Evolutionary conservation across 2,797 vertebrate species (phyloP).

Genomic region (Fistularia commersonii): DNA sequence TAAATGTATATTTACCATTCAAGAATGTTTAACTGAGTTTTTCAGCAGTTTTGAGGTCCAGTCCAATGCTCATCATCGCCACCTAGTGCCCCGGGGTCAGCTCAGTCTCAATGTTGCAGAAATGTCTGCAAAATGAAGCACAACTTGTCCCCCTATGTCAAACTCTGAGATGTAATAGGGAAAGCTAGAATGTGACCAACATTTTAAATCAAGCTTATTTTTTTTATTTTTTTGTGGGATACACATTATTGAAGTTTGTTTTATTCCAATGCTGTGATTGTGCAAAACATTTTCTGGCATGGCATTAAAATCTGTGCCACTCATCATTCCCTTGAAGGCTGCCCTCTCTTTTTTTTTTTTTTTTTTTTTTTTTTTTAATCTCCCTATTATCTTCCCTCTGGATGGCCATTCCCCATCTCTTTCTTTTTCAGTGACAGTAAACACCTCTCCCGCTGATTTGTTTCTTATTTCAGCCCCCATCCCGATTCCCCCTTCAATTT

Average conservation of each 20-base stretch:
- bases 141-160: no score
- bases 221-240: background rate
- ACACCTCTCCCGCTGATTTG: conserved; percentile 83
- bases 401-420: conserved; percentile 30
- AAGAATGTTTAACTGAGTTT: no score
- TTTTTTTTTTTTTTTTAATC: conserved; percentile 37
- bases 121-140: no score
- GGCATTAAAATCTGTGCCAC: conserved; percentile 10
- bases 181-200: no score
- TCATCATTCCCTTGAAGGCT: conserved; percentile 1
- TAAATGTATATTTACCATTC: no score
- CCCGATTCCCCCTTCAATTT: conserved; percentile 63
- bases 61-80: no score
- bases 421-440: conserved; percentile 77
- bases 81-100: no score
- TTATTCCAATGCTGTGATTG: background rate
- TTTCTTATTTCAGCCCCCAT: conserved; percentile 89
- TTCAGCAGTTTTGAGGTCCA: no score
- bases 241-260: background rate
- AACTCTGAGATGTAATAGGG: no score
- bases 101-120: no score
- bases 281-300: conserved; percentile 6
- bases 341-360: conserved; percentile 2
- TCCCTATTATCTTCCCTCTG: conserved; percentile 32
- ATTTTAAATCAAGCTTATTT: no score